Evolutionary conservation across 2,888 invertebrate genomes (phyloP).

Genomic region (Eupithecia abbreviata): DNA sequence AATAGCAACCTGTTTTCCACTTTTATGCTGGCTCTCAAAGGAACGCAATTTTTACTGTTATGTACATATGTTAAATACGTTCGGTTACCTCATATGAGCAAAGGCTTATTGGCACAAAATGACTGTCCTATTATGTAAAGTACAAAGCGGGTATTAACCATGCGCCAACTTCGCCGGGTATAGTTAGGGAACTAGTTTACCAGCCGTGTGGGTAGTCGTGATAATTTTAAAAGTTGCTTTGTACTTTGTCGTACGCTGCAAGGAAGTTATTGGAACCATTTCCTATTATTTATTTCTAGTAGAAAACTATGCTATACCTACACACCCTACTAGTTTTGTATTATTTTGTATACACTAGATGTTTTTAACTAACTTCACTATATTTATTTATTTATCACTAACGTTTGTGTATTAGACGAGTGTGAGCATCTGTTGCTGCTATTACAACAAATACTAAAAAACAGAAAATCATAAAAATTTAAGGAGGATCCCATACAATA

Average conservation of each 20-base stretch:
- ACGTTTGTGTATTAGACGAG: too few species aligned
- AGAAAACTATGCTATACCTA: background rate
- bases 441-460: too few species aligned
- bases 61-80: background rate
- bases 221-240: constrained; percentile 17
- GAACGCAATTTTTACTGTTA: background rate
- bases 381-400: too few species aligned
- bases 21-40: background rate
- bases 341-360: background rate
- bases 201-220: constrained; percentile 8
- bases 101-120: background rate
- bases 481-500: too few species aligned
- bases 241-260: background rate
- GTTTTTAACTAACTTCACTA: too few species aligned
- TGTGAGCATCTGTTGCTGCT: too few species aligned
- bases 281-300: background rate
- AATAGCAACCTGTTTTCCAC: background rate
- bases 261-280: background rate
- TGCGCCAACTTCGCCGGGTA: constrained; percentile 7
- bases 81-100: background rate
- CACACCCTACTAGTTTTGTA: background rate
- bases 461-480: too few species aligned
- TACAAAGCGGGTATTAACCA: constrained; percentile 8
- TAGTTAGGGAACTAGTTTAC: constrained; percentile 9
- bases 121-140: background rate